Evolutionary conservation across 2,113 vertebrate genomes (phyloP).

Genomic region (Carettochelys insculpta): DNA sequence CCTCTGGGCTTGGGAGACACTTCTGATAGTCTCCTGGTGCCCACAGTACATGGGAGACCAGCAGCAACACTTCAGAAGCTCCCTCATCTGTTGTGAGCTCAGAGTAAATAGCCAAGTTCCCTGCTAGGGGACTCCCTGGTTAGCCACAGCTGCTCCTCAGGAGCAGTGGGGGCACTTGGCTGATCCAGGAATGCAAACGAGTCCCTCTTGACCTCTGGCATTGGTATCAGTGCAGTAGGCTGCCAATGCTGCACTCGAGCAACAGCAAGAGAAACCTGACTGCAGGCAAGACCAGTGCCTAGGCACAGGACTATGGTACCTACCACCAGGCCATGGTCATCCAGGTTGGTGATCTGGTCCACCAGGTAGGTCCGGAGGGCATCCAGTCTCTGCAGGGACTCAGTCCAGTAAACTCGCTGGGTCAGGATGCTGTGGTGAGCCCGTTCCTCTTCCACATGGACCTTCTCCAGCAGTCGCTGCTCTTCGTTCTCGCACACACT

Average conservation of each 20-base stretch:
- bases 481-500: constrained; percentile 89
- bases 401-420: constrained; percentile 88
- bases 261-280: rapidly evolving
- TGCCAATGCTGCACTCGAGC: rapidly evolving
- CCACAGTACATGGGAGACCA: rapidly evolving
- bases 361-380: constrained; percentile 86
- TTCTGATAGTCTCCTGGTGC: neutral
- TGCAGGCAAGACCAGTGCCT: neutral
- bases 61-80: neutral
- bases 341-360: constrained; percentile 83
- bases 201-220: neutral
- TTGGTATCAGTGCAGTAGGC: neutral
- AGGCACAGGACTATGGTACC: constrained; percentile 45
- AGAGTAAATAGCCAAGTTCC: neutral
- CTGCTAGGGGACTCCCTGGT: neutral
- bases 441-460: constrained; percentile 89
- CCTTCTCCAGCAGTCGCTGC: constrained; percentile 87
- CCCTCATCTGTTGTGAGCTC: neutral
- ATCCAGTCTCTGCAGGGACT: constrained; percentile 82
- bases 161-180: neutral
- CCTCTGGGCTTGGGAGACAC: neutral
- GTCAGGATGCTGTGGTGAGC: constrained; percentile 93
- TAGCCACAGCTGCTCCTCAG: neutral
- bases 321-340: constrained; percentile 87
- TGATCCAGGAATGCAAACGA: neutral